phyloP scores from a whole-genome alignment of 2,797 vertebrate species.

The Hoplostethus atlanticus region DNA sequence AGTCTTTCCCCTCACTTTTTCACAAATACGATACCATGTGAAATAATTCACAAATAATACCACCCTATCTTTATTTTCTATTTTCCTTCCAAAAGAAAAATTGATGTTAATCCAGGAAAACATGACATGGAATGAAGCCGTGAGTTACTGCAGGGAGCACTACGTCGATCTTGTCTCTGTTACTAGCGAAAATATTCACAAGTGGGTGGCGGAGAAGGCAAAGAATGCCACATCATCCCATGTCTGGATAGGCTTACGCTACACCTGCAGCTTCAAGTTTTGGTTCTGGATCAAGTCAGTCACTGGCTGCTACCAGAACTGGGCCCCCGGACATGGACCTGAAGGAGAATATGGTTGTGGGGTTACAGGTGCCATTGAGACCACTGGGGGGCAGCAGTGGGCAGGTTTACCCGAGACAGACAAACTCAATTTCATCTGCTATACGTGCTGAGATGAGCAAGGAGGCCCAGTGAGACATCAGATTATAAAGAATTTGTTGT shows the following conservation, averaged over 20 bases:
- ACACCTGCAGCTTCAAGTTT: slow-evolving; percentile 71
- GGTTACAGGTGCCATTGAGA: slow-evolving; percentile 66
- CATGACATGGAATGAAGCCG: slow-evolving; percentile 76
- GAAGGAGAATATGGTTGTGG: slow-evolving; percentile 54
- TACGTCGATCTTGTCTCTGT: slow-evolving; percentile 73
- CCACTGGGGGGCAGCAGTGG: slow-evolving; percentile 82
- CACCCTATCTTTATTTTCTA: slow-evolving; percentile 9
- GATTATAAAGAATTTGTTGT: not conserved
- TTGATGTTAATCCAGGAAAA: slow-evolving; percentile 72
- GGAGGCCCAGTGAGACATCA: not conserved
- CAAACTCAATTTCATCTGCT: slow-evolving; percentile 76
- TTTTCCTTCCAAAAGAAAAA: slow-evolving; percentile 54
- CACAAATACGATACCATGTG: not conserved
- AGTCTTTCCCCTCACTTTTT: slow-evolving; percentile 4
- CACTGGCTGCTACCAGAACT: slow-evolving; percentile 76
- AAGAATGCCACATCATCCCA: slow-evolving; percentile 63
- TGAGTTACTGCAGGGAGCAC: slow-evolving; percentile 74
- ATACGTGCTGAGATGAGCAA: slow-evolving; percentile 31
- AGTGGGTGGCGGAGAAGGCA: slow-evolving; percentile 48
- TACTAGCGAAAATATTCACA: slow-evolving; percentile 57
- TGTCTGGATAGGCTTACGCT: slow-evolving; percentile 78
- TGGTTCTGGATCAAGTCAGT: slow-evolving; percentile 77
- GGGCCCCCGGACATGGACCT: slow-evolving; percentile 67
- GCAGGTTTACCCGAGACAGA: slow-evolving; percentile 64
- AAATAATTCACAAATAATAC: not conserved